A percentile compares a stretch with the other conserved stretches of the same genome.
Evolutionary conservation across 2,888 invertebrate species (phyloP).

Genomic region (Hirtodrosophila confusa): DNA sequence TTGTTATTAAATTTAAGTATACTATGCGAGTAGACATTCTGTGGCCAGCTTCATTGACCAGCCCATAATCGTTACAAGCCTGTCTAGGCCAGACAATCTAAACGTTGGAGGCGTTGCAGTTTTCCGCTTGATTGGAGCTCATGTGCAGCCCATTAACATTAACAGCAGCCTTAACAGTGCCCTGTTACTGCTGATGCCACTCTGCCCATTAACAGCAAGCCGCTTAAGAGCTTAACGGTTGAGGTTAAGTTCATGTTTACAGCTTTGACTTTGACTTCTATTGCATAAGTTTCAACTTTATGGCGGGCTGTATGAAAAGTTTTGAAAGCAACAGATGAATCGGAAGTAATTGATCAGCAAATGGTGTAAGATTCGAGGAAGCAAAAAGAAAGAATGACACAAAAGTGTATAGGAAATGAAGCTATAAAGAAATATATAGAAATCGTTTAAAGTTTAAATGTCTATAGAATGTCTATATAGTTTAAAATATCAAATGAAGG

Average conservation of each 20-base stretch:
- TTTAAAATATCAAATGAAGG: too few relatives aligned
- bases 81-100: slow-evolving; percentile 28
- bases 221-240: slow-evolving; percentile 1
- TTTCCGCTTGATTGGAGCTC: slow-evolving; percentile 17
- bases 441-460: too few relatives aligned
- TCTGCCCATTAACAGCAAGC: slow-evolving; percentile 4
- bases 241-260: slow-evolving; percentile 4
- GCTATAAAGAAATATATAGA: too few relatives aligned
- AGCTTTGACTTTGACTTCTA: slow-evolving; percentile 2
- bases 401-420: too few relatives aligned
- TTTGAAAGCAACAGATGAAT: too few relatives aligned
- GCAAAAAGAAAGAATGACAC: too few relatives aligned
- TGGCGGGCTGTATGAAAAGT: too few relatives aligned
- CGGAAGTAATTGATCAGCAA: too few relatives aligned
- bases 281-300: neutral
- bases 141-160: slow-evolving; percentile 4
- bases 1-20: slow-evolving; percentile 51
- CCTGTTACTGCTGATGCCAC: neutral
- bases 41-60: neutral
- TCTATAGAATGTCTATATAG: too few relatives aligned
- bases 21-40: slow-evolving; percentile 4
- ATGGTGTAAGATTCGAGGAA: too few relatives aligned
- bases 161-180: slow-evolving; percentile 1
- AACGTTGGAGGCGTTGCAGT: slow-evolving; percentile 20
- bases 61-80: slow-evolving; percentile 15